These are phyloP conservation scores for Bryconaethiops microstoma DNA, from an alignment of 2,797 vertebrate species.

Conservation along the genomic window DNA sequence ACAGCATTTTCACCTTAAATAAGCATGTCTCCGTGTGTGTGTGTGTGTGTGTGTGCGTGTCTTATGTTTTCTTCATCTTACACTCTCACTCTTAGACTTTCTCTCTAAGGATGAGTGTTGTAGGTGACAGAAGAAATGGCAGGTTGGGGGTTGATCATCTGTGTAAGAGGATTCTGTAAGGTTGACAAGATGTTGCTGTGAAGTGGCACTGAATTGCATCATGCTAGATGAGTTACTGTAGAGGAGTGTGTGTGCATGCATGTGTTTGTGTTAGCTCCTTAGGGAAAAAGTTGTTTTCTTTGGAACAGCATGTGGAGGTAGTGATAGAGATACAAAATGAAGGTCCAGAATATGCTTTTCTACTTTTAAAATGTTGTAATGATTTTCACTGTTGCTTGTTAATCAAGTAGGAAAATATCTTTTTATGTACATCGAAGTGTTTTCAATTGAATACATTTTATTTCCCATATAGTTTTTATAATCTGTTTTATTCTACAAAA, in stretches of 20 bases:
- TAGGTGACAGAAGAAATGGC: slow-evolving; percentile 28
- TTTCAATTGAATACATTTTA: too few species aligned
- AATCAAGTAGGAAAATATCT: not conserved
- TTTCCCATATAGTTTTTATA: too few species aligned
- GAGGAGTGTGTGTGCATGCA: slow-evolving; percentile 17
- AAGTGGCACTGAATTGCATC: slow-evolving; percentile 57
- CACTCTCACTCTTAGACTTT: not conserved
- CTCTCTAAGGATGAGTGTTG: slow-evolving; percentile 26
- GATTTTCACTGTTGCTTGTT: not conserved
- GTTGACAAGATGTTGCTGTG: slow-evolving; percentile 57
- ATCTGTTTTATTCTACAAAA: too few species aligned
- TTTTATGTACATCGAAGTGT: not conserved
- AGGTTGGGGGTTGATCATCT: slow-evolving; percentile 17
- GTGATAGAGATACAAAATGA: slow-evolving; percentile 13
- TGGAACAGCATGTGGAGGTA: slow-evolving; percentile 36
- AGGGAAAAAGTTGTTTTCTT: slow-evolving; percentile 55
- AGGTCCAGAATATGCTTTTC: not conserved
- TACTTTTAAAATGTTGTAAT: not conserved
- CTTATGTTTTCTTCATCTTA: not conserved
- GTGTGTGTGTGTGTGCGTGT: slow-evolving; percentile 18
- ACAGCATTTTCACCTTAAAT: slow-evolving; percentile 40
- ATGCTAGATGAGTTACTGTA: slow-evolving; percentile 42
- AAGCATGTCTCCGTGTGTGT: slow-evolving; percentile 11
- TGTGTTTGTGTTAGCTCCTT: slow-evolving; percentile 34
- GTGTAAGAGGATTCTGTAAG: slow-evolving; percentile 52